A percentile compares a stretch with the other conserved stretches of the same genome.
Evolutionary conservation across 2,797 vertebrate genomes (phyloP).

Genomic region (Scolopax rusticola): DNA sequence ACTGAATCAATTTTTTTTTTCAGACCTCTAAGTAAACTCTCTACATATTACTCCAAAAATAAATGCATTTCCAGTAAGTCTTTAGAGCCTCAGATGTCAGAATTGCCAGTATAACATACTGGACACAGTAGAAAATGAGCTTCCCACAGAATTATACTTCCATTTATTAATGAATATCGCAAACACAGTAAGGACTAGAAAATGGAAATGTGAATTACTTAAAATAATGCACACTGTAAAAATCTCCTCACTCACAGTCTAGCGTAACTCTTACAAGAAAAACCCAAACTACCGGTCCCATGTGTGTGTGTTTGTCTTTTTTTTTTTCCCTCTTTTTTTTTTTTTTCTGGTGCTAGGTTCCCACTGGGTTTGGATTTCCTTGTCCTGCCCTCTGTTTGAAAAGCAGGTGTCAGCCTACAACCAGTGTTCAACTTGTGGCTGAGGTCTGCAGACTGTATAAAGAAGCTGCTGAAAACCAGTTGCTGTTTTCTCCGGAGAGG

Average conservation of each 20-base stretch:
- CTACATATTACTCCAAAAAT: neutral
- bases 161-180: neutral
- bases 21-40: neutral
- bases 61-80: neutral
- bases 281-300: neutral
- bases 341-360: neutral
- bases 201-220: neutral
- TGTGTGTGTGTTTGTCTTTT: neutral
- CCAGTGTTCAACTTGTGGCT: slow-evolving; percentile 33
- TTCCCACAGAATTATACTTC: neutral
- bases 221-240: neutral
- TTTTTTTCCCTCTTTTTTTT: neutral
- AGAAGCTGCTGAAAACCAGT: slow-evolving; percentile 50
- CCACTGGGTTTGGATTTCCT: neutral
- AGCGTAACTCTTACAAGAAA: neutral
- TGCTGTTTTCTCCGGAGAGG: slow-evolving; percentile 53
- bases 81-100: neutral
- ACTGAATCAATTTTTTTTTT: neutral
- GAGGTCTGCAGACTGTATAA: slow-evolving; percentile 22
- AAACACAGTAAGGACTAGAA: neutral
- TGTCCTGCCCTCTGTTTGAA: slow-evolving; percentile 49
- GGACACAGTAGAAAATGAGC: neutral
- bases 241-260: neutral
- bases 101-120: neutral
- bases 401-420: slow-evolving; percentile 61